Evolutionary conservation across 1,140 invertebrate species (phyloP).

Genomic region (Condylostylus longicornis): DNA sequence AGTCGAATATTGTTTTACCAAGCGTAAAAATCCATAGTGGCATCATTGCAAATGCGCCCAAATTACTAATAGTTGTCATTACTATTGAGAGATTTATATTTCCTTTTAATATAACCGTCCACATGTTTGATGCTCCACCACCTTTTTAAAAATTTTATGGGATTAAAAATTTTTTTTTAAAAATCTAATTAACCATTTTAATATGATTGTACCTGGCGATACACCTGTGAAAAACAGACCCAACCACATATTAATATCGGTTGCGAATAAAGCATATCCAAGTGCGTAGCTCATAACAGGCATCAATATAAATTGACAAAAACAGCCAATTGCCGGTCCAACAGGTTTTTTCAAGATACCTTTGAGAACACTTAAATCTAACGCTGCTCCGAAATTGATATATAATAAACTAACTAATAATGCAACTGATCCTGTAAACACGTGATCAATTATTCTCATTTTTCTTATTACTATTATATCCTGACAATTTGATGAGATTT

Average conservation of each 20-base stretch:
- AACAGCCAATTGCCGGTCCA: constrained; percentile 65
- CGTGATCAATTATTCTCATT: constrained; percentile 47
- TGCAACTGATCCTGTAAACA: constrained; percentile 65
- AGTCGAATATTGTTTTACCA: constrained; percentile 63
- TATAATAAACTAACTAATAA: constrained; percentile 70
- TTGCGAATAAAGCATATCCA: constrained; percentile 54
- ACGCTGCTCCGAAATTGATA: constrained; percentile 85
- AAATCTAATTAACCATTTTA: too few relatives aligned
- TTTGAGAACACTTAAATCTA: constrained; percentile 60
- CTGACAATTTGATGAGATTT: constrained; percentile 9
- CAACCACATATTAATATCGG: constrained; percentile 53
- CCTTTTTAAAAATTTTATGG: too few relatives aligned
- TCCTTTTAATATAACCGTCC: constrained; percentile 74
- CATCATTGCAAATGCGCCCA: constrained; percentile 83
- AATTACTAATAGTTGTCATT: constrained; percentile 81
- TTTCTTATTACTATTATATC: constrained; percentile 45
- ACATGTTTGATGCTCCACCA: constrained; percentile 91
- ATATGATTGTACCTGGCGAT: too few relatives aligned
- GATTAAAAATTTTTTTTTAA: too few relatives aligned
- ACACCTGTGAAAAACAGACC: constrained; percentile 87
- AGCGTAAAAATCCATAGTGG: constrained; percentile 90
- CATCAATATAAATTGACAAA: constrained; percentile 78
- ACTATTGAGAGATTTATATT: constrained; percentile 81
- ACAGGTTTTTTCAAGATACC: constrained; percentile 56
- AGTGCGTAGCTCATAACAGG: constrained; percentile 69